Conservation (phyloP, 2,797 vertebrate genomes). For the Alectoris magna region DNA sequence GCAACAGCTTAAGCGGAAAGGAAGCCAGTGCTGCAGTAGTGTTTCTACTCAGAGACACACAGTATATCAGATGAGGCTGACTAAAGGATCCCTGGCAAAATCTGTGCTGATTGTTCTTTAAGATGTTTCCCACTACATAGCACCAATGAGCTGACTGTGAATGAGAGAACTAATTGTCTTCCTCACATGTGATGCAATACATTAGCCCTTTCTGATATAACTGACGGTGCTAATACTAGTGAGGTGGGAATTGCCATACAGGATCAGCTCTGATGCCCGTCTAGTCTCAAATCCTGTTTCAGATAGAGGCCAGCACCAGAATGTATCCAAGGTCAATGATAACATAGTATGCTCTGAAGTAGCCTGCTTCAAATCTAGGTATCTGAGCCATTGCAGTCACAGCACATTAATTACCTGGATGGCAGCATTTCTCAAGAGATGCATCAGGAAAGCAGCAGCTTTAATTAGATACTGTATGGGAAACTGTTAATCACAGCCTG, state of each 20-base stretch:
- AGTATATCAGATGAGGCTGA: not conserved
- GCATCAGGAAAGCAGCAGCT: not conserved
- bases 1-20: not conserved
- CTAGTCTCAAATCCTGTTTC: not conserved
- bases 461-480: not conserved
- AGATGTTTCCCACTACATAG: not conserved
- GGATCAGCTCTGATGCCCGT: not conserved
- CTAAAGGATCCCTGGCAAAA: not conserved
- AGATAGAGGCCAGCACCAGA: not conserved
- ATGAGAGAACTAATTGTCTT: not conserved
- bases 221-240: not conserved
- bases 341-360: not conserved
- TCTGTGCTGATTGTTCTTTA: not conserved
- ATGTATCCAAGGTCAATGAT: not conserved
- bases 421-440: conserved; percentile 15
- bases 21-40: not conserved
- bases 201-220: not conserved
- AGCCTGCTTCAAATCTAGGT: not conserved
- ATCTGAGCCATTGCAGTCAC: not conserved
- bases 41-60: not conserved
- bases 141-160: not conserved
- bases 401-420: conserved; percentile 27
- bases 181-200: not conserved
- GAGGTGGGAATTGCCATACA: not conserved
- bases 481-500: too few relatives aligned